These are phyloP conservation scores for Nannospalax galili DNA, from an alignment of 2,113 vertebrate species.

Conservation along the genomic window DNA sequence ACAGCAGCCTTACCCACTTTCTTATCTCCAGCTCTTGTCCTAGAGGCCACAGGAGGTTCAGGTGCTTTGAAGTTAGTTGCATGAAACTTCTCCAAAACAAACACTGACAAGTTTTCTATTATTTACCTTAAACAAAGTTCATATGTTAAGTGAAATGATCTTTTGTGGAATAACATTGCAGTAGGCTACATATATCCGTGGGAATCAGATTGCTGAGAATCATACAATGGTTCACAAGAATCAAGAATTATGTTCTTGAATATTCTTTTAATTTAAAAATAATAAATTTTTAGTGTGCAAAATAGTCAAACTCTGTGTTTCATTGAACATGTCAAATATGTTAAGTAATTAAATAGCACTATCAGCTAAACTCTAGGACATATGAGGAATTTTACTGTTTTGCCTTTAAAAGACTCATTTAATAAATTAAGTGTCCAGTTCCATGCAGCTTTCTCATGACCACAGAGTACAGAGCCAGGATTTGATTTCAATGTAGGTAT, in stretches of 20 bases:
- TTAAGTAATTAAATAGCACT: not conserved
- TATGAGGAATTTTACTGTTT: not conserved
- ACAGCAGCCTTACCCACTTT: not conserved
- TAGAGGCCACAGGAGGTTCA: not conserved
- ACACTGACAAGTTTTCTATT: conserved; percentile 18
- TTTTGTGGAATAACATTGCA: not conserved
- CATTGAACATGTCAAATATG: not conserved
- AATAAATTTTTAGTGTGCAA: not conserved
- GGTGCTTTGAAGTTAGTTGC: conserved; percentile 23
- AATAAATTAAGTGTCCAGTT: not conserved
- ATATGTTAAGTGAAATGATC: conserved; percentile 1
- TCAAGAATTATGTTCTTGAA: not conserved
- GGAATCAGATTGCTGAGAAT: not conserved
- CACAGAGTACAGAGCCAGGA: not conserved
- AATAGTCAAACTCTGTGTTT: not conserved
- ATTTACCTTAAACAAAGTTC: conserved; percentile 30
- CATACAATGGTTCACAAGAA: not conserved
- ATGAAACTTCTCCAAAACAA: conserved; percentile 42
- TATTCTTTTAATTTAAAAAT: not conserved
- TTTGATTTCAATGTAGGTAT: not conserved
- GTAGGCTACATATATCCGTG: not conserved
- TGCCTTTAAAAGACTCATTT: not conserved
- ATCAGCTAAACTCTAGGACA: not conserved
- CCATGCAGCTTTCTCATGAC: not conserved
- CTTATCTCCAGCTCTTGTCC: not conserved